phyloP scores from a whole-genome alignment of 2,888 invertebrate genomes.

The Siphlonurus alternatus region DNA sequence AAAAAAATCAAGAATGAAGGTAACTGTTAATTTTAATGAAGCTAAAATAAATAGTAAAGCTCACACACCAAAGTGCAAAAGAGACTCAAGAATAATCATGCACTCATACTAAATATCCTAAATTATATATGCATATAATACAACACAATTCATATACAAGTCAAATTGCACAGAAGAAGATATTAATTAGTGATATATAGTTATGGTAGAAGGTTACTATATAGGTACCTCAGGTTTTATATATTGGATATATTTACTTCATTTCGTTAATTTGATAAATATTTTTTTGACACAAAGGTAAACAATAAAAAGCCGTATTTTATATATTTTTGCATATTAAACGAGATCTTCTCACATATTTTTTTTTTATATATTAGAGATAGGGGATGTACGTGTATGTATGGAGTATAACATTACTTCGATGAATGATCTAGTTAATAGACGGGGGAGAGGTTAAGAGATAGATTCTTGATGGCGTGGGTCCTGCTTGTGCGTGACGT shows the following conservation, averaged over 20 bases:
- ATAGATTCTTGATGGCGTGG: slow-evolving; percentile 63
- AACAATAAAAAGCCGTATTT: neutral
- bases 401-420: neutral
- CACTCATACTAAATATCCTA: neutral
- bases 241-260: neutral
- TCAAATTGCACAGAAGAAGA: neutral
- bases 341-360: no score
- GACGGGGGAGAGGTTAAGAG: slow-evolving; percentile 67
- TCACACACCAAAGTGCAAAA: neutral
- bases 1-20: no score
- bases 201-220: neutral
- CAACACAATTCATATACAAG: neutral
- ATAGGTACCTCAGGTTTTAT: neutral
- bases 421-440: no score
- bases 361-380: no score
- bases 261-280: neutral
- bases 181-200: neutral
- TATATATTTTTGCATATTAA: neutral
- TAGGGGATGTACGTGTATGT: neutral
- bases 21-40: no score
- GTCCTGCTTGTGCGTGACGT: slow-evolving; percentile 70
- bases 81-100: neutral
- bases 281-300: neutral
- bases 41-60: neutral
- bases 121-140: neutral